Percentiles rank a stretch among this genome's conserved stretches.
Conservation (phyloP, 2,888 invertebrate species). For the Eristalis arbustorum region DNA sequence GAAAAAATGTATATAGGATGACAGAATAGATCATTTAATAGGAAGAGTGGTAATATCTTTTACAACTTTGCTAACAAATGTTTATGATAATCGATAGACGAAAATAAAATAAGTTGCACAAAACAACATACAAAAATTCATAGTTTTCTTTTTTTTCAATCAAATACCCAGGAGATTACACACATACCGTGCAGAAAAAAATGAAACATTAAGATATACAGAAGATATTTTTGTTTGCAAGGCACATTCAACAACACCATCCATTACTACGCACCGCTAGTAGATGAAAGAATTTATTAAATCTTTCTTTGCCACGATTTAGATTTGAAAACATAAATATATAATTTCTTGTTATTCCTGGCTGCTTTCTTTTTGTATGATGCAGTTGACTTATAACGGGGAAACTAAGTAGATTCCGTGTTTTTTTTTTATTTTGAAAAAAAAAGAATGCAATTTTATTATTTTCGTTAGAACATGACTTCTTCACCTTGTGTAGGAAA, state of each 20-base stretch:
- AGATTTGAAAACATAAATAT: constrained; percentile 78
- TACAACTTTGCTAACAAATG: constrained; percentile 2
- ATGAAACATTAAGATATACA: constrained; percentile 33
- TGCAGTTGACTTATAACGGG: constrained; percentile 41
- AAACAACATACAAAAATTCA: not conserved
- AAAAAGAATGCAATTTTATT: constrained; percentile 22
- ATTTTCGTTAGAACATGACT: constrained; percentile 55
- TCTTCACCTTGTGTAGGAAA: constrained; percentile 55
- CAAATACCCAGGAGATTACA: constrained; percentile 43
- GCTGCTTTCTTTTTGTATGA: constrained; percentile 43
- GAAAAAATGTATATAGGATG: not conserved
- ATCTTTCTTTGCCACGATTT: constrained; percentile 78
- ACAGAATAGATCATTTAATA: not conserved
- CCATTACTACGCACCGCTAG: constrained; percentile 77
- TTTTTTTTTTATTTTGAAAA: constrained; percentile 15
- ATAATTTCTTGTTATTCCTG: constrained; percentile 55
- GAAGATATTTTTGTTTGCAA: constrained; percentile 44
- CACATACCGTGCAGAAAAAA: constrained; percentile 62
- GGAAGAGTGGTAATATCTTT: constrained; percentile 6
- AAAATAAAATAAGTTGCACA: constrained; percentile 17
- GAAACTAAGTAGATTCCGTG: not conserved
- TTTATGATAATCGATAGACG: constrained; percentile 1
- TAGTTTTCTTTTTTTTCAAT: constrained; percentile 13
- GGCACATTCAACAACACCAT: constrained; percentile 63
- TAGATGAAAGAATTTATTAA: constrained; percentile 79